A percentile compares a stretch with the other conserved stretches of the same genome.
phyloP scores from a whole-genome alignment of 1,140 invertebrate species.

The Diachasmimorpha longicaudata region DNA sequence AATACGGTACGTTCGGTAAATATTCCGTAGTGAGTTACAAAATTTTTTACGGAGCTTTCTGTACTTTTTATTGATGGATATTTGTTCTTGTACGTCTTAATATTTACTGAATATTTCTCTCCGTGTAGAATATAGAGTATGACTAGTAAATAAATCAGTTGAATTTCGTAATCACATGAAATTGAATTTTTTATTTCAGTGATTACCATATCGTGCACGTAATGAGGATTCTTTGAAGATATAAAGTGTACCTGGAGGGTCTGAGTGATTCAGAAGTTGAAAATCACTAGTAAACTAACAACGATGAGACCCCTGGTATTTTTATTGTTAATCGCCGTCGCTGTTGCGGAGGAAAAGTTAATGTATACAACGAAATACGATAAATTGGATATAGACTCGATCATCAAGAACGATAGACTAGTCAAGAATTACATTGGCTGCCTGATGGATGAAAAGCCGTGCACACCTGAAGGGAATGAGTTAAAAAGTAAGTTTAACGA shows the following conservation, averaged over 20 bases:
- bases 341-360: constrained; percentile 37
- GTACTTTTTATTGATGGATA: too few species aligned
- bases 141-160: neutral
- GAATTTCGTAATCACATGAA: neutral
- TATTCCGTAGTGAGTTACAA: too few species aligned
- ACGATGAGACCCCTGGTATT: neutral
- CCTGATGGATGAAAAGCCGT: constrained; percentile 62
- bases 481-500: constrained; percentile 16
- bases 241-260: neutral
- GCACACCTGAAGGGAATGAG: constrained; percentile 44
- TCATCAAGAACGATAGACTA: constrained; percentile 64
- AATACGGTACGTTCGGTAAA: too few species aligned
- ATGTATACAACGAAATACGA: constrained; percentile 66
- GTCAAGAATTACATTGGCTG: constrained; percentile 64
- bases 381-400: constrained; percentile 61
- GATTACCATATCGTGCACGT: constrained; percentile 35
- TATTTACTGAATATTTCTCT: neutral
- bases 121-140: neutral
- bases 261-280: neutral
- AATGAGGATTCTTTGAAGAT: constrained; percentile 30
- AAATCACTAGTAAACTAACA: neutral
- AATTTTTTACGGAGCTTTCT: too few species aligned
- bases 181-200: constrained; percentile 17
- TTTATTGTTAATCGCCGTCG: constrained; percentile 7
- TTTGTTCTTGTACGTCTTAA: too few species aligned